A percentile compares a stretch with the other conserved stretches of the same genome.
phyloP scores from a whole-genome alignment of 92 coral and sea anemone genomes.

The Heteractis magnifica region DNA sequence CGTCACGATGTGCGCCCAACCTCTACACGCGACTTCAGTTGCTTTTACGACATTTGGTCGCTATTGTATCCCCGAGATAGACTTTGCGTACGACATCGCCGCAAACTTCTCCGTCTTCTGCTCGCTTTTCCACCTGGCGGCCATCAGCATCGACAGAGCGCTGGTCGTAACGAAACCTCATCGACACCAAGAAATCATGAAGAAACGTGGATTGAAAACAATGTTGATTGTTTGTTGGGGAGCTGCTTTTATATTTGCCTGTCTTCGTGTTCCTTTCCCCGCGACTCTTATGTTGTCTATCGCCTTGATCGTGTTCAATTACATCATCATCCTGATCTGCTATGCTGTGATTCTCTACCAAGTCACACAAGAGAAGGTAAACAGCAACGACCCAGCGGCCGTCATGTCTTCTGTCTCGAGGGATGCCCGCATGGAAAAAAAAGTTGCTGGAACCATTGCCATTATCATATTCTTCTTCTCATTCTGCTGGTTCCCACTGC shows the following conservation, averaged over 20 bases:
- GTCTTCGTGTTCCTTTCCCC: conserved; percentile 31
- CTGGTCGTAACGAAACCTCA: conserved; percentile 30
- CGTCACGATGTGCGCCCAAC: conserved; percentile 31
- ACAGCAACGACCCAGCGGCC: conserved; percentile 26
- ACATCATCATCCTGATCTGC: conserved; percentile 24
- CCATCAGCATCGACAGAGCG: conserved; percentile 37
- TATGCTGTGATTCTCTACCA: conserved; percentile 27
- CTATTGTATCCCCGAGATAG: conserved; percentile 18
- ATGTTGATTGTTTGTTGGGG: conserved; percentile 35
- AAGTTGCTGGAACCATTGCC: conserved; percentile 34
- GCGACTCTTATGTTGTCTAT: conserved; percentile 27
- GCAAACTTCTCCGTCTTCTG: conserved; percentile 31
- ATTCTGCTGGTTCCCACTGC: conserved; percentile 40
- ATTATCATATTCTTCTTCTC: conserved; percentile 30
- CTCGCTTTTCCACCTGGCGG: conserved; percentile 38
- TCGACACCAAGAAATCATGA: conserved; percentile 27
- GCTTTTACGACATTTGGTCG: conserved; percentile 18
- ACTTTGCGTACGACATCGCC: conserved; percentile 33
- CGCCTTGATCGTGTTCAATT: conserved; percentile 29
- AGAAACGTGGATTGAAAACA: conserved; percentile 21
- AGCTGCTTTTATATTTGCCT: conserved; percentile 9
- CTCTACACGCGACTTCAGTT: conserved; percentile 28
- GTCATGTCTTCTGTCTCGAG: conserved; percentile 17
- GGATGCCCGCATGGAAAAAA: conserved; percentile 30
- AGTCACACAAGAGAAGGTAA: conserved; percentile 27